Conservation (phyloP, 2,797 vertebrate species). For the Taenioides sp. region DNA sequence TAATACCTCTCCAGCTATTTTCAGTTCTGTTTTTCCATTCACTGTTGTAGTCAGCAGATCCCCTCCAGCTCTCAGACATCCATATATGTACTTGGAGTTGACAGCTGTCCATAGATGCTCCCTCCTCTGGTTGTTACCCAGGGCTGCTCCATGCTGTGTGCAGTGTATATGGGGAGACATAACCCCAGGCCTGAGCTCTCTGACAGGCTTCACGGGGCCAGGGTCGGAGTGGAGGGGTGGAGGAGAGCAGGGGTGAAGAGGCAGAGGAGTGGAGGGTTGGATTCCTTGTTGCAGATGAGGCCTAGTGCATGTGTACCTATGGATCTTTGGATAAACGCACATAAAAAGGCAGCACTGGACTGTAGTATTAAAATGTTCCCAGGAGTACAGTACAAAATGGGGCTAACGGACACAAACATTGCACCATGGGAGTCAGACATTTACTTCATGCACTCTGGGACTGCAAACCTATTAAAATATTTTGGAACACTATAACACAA, state of each 20-base stretch:
- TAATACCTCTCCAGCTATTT: neutral
- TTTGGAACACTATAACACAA: too few relatives aligned
- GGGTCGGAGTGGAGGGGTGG: conserved; percentile 42
- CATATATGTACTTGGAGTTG: conserved; percentile 32
- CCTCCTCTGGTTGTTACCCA: conserved; percentile 22
- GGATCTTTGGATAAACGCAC: conserved; percentile 60
- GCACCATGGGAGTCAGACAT: too few relatives aligned
- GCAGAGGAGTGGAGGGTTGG: conserved; percentile 34
- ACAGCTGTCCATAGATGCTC: conserved; percentile 53
- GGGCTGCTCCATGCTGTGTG: conserved; percentile 32
- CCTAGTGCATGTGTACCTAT: conserved; percentile 24
- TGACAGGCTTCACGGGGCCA: conserved; percentile 57
- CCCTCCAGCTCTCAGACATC: conserved; percentile 8
- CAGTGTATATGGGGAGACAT: conserved; percentile 63
- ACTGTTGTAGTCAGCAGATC: neutral
- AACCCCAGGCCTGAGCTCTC: conserved; percentile 49
- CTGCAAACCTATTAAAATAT: too few relatives aligned
- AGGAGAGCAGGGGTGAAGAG: neutral
- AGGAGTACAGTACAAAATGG: too few relatives aligned
- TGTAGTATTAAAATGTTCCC: conserved; percentile 1
- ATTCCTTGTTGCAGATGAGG: conserved; percentile 53
- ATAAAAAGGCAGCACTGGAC: conserved; percentile 38
- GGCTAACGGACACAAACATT: too few relatives aligned
- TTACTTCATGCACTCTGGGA: too few relatives aligned
- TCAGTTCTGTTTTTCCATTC: neutral